These are phyloP conservation scores for Pseudoatta argentina DNA, from an alignment of 1,140 invertebrate genomes.

Conservation along the genomic window DNA sequence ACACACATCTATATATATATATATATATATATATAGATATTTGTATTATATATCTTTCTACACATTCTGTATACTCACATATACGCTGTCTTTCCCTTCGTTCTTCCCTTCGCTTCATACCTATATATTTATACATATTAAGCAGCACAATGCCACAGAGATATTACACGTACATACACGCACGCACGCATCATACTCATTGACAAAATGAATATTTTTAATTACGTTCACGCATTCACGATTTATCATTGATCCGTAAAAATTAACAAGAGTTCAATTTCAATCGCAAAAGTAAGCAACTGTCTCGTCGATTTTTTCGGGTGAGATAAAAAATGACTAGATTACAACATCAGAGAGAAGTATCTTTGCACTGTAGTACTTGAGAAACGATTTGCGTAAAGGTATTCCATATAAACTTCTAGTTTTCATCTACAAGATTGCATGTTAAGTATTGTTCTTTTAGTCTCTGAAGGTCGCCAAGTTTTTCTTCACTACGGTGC, in stretches of 20 bases:
- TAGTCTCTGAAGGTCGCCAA: background rate
- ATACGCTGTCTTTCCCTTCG: constrained; percentile 18
- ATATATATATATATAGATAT: constrained; percentile 32
- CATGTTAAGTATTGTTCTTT: background rate
- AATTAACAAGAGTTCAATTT: background rate
- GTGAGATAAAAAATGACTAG: background rate
- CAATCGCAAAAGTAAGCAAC: background rate
- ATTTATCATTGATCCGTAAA: background rate
- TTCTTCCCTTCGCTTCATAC: constrained; percentile 44
- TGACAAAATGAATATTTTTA: constrained; percentile 4
- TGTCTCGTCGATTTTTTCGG: background rate
- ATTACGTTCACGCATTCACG: background rate
- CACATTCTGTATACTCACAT: constrained; percentile 48
- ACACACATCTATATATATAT: constrained; percentile 29
- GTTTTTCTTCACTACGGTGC: background rate
- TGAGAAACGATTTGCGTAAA: background rate
- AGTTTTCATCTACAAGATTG: background rate
- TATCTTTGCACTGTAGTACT: constrained; percentile 27
- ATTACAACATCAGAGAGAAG: background rate
- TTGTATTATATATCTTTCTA: constrained; percentile 55
- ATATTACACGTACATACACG: constrained; percentile 41
- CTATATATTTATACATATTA: constrained; percentile 47
- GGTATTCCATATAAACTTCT: background rate
- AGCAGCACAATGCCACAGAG: constrained; percentile 42
- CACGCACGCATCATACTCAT: constrained; percentile 32